Evolutionary conservation across 2,113 vertebrate genomes (phyloP), one percentile per base, ranked within the genome.

Genomic region (Nerophis ophidion): DNA sequence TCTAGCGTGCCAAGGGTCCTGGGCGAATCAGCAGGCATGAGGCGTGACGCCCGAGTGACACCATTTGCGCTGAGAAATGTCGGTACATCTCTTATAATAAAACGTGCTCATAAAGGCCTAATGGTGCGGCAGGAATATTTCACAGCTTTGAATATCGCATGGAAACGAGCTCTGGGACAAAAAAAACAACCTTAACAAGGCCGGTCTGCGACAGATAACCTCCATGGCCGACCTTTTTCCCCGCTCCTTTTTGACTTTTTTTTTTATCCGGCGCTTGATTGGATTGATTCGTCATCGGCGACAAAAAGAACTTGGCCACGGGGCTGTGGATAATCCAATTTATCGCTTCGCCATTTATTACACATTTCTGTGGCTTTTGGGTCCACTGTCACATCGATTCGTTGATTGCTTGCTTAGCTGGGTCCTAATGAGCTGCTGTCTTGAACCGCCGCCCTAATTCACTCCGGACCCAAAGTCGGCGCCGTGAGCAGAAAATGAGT

Each of bases 381-480:
- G 86, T 79, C 76, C 78, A 80, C 77, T 78, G 75, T 84, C 84
- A 85, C 83, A 86, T 86, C 60, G 63, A 81, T 72, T 80, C 77
- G 81, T 82, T 89, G 87, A 89, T 88, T 83, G 84, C 83, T 86
- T 89, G 84, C 84, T 84, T 86, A 88, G 84, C 84, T 81, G 79
- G 81, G 76, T 79, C 79, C 85, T 89, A 89, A 90, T 87, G 86
- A 89, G 85, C 85, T 82, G 74, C 75, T 79, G 82, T 81, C 76
- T 85, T 84, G 86, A 89, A 89, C 90, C 83, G 79, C 69, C 72
- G 67, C 75, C 76, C 78, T 86, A 84, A 86, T 88, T 87, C 84
- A 80, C 87, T 87, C 77, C 81, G 75, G 74, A 70, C 70, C 62
- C 57, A 65, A 74, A 66, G 73, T 33, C 54, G 9, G 74, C 72